These are phyloP conservation scores for Ahaetulla prasina DNA, from an alignment of 2,113 vertebrate genomes.

Conservation along the genomic window DNA sequence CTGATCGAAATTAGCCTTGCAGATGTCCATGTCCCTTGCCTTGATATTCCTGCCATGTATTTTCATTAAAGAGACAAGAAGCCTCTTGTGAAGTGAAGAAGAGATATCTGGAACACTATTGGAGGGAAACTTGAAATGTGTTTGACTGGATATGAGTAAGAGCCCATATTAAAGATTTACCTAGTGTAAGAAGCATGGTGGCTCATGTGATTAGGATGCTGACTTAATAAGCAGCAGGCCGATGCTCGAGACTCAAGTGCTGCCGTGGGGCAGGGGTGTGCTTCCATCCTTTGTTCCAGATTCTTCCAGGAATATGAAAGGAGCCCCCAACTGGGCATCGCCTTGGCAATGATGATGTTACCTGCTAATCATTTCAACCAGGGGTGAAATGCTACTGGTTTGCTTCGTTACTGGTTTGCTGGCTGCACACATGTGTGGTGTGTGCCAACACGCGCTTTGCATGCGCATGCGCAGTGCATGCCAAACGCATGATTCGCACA, in stretches of 20 bases:
- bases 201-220: background rate
- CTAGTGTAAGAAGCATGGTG: background rate
- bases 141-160: background rate
- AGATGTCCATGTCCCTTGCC: background rate
- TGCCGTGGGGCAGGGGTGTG: too few species aligned
- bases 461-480: too few species aligned
- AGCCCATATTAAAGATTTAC: background rate
- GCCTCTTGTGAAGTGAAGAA: background rate
- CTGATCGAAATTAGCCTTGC: slow-evolving; percentile 1
- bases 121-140: background rate
- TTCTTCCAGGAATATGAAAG: too few species aligned
- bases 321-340: too few species aligned
- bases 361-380: background rate
- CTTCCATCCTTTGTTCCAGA: too few species aligned
- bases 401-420: too few species aligned
- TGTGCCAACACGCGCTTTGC: too few species aligned
- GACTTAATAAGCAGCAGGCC: background rate
- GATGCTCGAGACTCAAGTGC: too few species aligned
- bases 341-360: background rate
- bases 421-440: too few species aligned
- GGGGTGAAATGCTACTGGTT: too few species aligned
- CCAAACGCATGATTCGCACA: too few species aligned
- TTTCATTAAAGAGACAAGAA: background rate
- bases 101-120: background rate
- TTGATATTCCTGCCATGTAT: background rate